Base-by-base conservation (phyloP, 2,888 invertebrate species). In the Zaprionus obscuricornis region DNA sequence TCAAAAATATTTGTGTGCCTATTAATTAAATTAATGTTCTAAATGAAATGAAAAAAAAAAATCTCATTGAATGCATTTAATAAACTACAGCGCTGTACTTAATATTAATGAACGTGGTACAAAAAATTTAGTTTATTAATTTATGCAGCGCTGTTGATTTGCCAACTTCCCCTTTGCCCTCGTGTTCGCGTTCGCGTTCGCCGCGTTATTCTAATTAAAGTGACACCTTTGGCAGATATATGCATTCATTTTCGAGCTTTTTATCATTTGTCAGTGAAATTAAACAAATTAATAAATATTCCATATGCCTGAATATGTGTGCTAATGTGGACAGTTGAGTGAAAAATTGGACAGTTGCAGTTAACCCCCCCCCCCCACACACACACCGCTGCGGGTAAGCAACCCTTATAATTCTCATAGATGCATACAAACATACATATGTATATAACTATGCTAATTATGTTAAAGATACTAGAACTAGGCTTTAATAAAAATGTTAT, bases 241-340 rank as follows among this genome's bases (percentile, higher is more conserved):
- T 52, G 40, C 74, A 71, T 77, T 75, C 73, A 71, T 78, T 83
- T 58, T 70, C 60, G 64, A 75, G 79, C 83, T 82, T 82, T 81
- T 82, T 82, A 85, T 81, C 85, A 85, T 81, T 81, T 81, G 81
- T 81, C 81, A 85, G 65, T 60, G 49, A 45, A 83, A 83, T 81
- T 85, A 66, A 76, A 74, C 83, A 81, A 81, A 81, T 81, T 81
- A 82, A 81, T 81, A 85, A 85, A 82, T 81, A 54, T 58, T 74
- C 52, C 66, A 51, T 58, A 49, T 46, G 72, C 51, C 58, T 59
- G 54, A 3, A n/a, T 8, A 64, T 68, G 67, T 59, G 81, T 62
- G 68, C 55, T 75, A 77, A 83, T 75, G 83, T 69, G 73, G 71
- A 84, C 82, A 84, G 81, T 84, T 78, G 74, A 81, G 84, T 78